phyloP scores from a whole-genome alignment of 2,797 vertebrate species.

The Bothrops alternatus region DNA sequence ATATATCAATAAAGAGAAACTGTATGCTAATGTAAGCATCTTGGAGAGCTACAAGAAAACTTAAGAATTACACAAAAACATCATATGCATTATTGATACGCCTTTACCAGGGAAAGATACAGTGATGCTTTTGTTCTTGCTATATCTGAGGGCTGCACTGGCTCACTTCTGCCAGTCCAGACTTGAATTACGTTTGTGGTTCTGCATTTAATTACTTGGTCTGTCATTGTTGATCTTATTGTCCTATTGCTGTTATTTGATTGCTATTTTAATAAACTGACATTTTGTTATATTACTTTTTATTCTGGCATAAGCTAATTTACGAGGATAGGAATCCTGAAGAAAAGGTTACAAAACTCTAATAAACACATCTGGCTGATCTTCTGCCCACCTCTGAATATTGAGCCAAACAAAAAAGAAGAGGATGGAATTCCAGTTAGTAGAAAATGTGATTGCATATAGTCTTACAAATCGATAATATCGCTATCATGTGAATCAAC shows the following conservation, averaged over 20 bases:
- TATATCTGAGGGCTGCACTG: background rate
- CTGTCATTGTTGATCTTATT: background rate
- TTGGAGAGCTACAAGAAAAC: background rate
- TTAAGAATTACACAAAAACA: background rate
- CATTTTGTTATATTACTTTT: background rate
- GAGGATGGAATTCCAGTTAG: background rate
- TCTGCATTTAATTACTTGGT: background rate
- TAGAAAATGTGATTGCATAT: background rate
- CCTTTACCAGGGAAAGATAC: background rate
- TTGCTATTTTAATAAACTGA: background rate
- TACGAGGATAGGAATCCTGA: background rate
- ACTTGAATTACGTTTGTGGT: background rate
- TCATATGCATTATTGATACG: background rate
- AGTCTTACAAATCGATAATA: background rate
- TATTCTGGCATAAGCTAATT: background rate
- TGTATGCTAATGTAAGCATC: background rate
- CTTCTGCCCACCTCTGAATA: background rate
- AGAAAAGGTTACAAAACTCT: background rate
- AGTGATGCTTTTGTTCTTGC: background rate
- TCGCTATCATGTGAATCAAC: background rate
- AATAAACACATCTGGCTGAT: background rate
- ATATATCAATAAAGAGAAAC: constrained; percentile 15
- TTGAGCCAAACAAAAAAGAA: background rate
- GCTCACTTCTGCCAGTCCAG: background rate
- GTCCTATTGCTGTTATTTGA: background rate